Base-by-base conservation (phyloP, 2,113 vertebrate genomes). In the Monarcha castaneiventris region DNA sequence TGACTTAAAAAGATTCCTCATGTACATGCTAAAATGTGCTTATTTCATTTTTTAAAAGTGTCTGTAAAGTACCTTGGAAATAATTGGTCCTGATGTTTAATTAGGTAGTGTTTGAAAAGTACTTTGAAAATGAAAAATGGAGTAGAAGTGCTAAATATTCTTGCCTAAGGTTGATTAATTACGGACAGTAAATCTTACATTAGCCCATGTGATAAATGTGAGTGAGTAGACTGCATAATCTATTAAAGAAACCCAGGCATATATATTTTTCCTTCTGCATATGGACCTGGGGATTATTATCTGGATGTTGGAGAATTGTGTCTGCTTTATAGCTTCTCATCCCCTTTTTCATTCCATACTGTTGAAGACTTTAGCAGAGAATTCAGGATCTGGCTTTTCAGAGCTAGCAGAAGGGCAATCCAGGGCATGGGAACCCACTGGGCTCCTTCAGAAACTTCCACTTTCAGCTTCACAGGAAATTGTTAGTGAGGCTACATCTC, bases 31-130 rank as follows among this genome's bases (percentile, higher is more conserved):
- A 84, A 96, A 93, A 96, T 68, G 83, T 92, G 27, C 48, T 94
- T 92, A 86, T 93, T 92, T 95, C 8, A 93, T 93, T 88, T 94
- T 91, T 84, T 11, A 16, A 23, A 83, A 84, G 56, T 78, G 79
- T 35, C 73, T 87, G 32, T 92, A 95, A 93, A 90, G 76, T 92
- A 84, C 49, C 83, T 89, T 75, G 80, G 80, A 96, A 96, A 79
- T 95, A 94, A 95, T 93, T 94, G 92, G 89, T 90, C 86, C 88
- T 92, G 94, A 96, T 94, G 89, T 96, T 97, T 97, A 96, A 94
- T 96, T 96, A 95, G 92, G 90, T 81, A 75, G 88, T 84, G 52
- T 96, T 96, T 97, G 94, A 96, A 93, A 97, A 94, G 79, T 85
- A 89, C 90, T 97, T 95, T 90, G 90, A 96, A 95, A 95, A 87